Conservation (phyloP, 1,140 invertebrate genomes). For the Megathymus violae region DNA sequence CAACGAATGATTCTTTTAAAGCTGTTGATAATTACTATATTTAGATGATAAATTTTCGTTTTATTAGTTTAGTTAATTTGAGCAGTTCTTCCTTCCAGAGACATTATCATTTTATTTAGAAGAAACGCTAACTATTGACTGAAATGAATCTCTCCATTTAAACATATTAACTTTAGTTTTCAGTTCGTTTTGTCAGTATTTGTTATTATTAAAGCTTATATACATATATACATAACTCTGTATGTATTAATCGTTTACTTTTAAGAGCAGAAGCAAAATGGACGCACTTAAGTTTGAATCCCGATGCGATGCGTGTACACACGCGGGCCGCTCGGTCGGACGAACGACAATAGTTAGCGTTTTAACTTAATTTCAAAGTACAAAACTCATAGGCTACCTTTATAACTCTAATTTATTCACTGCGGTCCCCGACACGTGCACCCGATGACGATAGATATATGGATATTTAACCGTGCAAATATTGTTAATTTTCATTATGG, state of each 20-base stretch:
- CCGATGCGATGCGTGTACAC: no score
- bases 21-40: slow-evolving; percentile 53
- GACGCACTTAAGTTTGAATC: no score
- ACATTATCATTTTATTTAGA: slow-evolving; percentile 48
- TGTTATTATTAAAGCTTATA: background rate
- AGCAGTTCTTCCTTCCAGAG: slow-evolving; percentile 69
- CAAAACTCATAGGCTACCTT: slow-evolving; percentile 75
- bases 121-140: slow-evolving; percentile 52
- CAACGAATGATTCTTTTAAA: slow-evolving; percentile 35
- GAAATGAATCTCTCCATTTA: slow-evolving; percentile 20
- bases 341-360: slow-evolving; percentile 46
- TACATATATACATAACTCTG: background rate
- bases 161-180: background rate
- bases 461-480: slow-evolving; percentile 70
- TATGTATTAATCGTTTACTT: background rate
- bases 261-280: no score
- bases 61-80: slow-evolving; percentile 68
- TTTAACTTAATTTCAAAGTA: slow-evolving; percentile 79
- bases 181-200: background rate
- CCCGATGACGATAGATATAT: slow-evolving; percentile 66
- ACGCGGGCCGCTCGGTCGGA: no score
- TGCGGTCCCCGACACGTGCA: slow-evolving; percentile 59
- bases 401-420: slow-evolving; percentile 59
- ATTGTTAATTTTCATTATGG: slow-evolving; percentile 67
- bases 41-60: slow-evolving; percentile 63